Conservation (phyloP, 2,888 invertebrate species). For the Gymnocheta viridis region DNA sequence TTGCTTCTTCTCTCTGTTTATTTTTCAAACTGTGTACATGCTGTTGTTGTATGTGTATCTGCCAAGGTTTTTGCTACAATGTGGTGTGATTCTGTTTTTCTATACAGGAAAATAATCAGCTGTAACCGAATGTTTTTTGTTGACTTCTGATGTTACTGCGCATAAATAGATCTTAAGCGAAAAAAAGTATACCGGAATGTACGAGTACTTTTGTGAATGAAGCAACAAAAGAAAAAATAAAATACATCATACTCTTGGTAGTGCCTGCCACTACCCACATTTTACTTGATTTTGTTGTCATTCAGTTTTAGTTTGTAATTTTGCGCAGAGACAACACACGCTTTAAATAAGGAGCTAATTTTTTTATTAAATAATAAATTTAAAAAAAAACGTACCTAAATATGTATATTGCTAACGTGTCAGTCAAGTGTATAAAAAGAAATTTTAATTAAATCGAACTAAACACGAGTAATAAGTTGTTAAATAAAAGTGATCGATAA, state of each 20-base stretch:
- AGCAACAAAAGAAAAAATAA: background rate
- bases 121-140: background rate
- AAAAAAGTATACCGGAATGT: background rate
- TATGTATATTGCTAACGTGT: background rate
- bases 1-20: background rate
- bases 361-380: background rate
- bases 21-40: background rate
- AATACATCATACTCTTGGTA: background rate
- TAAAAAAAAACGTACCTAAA: background rate
- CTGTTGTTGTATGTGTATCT: background rate
- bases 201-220: background rate
- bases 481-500: background rate
- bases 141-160: constrained; percentile 9
- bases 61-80: background rate
- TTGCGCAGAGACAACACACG: background rate
- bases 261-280: background rate
- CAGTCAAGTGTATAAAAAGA: background rate
- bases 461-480: background rate
- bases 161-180: constrained; percentile 4
- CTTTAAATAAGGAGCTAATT: background rate
- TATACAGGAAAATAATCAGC: constrained; percentile 7
- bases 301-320: constrained; percentile 27
- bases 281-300: background rate
- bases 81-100: background rate
- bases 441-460: background rate